A percentile compares a stretch with the other conserved stretches of the same genome.
phyloP scores from a whole-genome alignment of 2,113 vertebrate species.

The Pelecanoides urinatrix region DNA sequence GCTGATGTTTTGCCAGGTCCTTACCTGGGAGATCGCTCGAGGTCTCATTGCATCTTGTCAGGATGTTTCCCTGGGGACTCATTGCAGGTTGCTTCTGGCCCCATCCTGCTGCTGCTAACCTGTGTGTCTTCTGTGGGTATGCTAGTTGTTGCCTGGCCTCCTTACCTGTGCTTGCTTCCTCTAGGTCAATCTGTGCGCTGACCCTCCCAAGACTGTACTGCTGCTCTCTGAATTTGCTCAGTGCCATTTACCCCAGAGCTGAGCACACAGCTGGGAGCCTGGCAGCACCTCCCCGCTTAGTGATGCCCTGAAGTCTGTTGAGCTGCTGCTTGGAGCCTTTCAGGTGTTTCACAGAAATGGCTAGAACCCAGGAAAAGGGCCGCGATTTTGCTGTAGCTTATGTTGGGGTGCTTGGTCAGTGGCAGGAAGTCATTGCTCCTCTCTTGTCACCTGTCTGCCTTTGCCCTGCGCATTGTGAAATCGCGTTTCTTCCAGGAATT shows the following conservation, averaged over 20 bases:
- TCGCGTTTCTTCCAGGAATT: neutral
- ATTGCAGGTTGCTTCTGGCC: neutral
- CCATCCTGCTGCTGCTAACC: neutral
- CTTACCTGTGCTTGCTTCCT: neutral
- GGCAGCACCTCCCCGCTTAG: fast-evolving
- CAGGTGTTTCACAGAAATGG: neutral
- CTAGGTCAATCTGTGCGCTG: neutral
- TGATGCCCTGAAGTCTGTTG: neutral
- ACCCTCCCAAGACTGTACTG: neutral
- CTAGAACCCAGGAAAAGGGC: neutral
- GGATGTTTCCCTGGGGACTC: neutral
- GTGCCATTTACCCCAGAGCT: neutral
- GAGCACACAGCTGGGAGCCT: neutral
- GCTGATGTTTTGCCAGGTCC: neutral
- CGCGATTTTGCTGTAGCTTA: neutral
- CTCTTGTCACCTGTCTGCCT: neutral
- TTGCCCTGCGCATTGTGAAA: neutral
- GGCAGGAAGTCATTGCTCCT: neutral
- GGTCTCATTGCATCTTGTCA: neutral
- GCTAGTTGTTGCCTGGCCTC: neutral
- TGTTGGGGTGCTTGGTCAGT: neutral
- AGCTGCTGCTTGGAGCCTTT: neutral
- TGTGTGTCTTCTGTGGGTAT: neutral
- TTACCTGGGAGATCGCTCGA: neutral
- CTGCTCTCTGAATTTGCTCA: neutral